Evolutionary conservation across 2,888 invertebrate genomes (phyloP).

Genomic region (Erebia epiphron): DNA sequence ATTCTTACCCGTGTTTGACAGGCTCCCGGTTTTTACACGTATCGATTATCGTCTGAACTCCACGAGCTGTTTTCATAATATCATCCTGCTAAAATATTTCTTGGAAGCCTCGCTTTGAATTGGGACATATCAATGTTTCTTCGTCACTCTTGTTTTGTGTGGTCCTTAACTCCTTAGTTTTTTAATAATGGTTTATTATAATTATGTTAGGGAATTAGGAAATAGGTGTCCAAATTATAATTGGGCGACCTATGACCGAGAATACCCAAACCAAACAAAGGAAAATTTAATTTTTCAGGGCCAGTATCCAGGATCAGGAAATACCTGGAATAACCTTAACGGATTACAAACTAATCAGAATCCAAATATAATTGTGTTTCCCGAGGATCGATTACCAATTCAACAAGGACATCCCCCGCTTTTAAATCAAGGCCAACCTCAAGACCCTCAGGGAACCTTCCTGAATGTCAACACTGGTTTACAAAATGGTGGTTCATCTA

Average conservation of each 20-base stretch:
- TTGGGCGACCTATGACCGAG: not conserved
- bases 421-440: conserved; percentile 37
- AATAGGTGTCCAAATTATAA: not conserved
- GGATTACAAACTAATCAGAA: conserved; percentile 8
- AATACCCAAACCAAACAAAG: not conserved
- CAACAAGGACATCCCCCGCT: conserved; percentile 22
- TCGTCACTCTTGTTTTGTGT: no score
- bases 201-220: no score
- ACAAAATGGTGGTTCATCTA: conserved; percentile 26
- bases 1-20: not conserved
- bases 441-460: conserved; percentile 39
- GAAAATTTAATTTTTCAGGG: not conserved
- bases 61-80: not conserved
- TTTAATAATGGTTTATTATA: no score
- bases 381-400: not conserved
- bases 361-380: not conserved
- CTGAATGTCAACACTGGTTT: conserved; percentile 29
- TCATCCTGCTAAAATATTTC: not conserved
- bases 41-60: not conserved
- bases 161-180: no score
- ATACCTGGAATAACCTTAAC: not conserved
- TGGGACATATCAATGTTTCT: no score
- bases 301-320: not conserved
- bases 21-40: not conserved
- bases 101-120: no score